phyloP scores from a whole-genome alignment of 2,797 vertebrate genomes.

The Xenops minutus region DNA sequence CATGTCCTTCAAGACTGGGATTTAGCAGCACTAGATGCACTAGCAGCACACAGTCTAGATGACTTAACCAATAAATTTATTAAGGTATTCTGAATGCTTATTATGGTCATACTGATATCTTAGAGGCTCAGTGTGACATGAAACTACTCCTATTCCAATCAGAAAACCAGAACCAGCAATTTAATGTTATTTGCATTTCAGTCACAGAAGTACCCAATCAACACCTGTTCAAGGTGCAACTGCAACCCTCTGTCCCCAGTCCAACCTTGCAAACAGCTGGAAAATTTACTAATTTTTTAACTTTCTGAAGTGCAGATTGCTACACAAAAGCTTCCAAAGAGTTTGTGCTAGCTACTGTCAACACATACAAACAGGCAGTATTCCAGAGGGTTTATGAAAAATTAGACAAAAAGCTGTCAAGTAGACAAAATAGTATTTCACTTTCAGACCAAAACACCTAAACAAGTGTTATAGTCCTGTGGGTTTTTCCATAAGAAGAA shows the following conservation, averaged over 20 bases:
- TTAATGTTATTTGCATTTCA: neutral
- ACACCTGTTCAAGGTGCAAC: neutral
- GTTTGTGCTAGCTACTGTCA: neutral
- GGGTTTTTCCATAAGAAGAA: neutral
- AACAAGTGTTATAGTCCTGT: neutral
- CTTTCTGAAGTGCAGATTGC: neutral
- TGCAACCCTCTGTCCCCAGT: neutral
- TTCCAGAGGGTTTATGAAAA: neutral
- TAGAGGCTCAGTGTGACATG: neutral
- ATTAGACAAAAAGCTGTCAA: neutral
- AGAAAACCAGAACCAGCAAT: neutral
- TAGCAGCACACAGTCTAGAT: no score
- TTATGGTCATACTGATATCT: neutral
- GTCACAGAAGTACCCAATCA: fast-evolving
- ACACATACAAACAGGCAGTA: neutral
- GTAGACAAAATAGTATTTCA: neutral
- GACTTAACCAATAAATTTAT: neutral
- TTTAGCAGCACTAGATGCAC: neutral
- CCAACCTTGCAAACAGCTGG: neutral
- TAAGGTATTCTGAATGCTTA: neutral
- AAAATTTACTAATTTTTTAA: neutral
- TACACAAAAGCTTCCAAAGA: neutral
- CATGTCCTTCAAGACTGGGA: neutral
- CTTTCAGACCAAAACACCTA: neutral
- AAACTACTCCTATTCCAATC: neutral